phyloP scores from a whole-genome alignment of 2,113 vertebrate species.

The Cisticola juncidis region DNA sequence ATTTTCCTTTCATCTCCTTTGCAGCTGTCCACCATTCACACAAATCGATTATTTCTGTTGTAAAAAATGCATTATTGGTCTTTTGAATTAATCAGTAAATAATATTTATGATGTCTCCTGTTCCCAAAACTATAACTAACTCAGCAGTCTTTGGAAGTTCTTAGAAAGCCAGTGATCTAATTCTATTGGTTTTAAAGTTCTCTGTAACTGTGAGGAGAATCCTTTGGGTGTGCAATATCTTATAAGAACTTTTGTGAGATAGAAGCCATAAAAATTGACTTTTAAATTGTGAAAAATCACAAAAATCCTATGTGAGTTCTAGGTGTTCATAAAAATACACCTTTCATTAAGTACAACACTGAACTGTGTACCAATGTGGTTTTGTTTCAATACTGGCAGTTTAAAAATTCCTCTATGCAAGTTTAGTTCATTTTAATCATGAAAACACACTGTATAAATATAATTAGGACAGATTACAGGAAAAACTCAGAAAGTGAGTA shows the following conservation, averaged over 20 bases:
- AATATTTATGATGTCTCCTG: background rate
- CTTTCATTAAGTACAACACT: background rate
- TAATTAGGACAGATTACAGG: background rate
- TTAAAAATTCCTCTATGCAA: background rate
- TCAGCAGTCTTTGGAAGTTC: background rate
- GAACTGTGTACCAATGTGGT: background rate
- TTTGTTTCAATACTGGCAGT: background rate
- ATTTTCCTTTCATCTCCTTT: conserved; percentile 32
- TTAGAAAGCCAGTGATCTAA: background rate
- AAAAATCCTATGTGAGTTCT: background rate
- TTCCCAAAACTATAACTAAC: background rate
- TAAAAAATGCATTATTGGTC: background rate
- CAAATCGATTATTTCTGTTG: background rate
- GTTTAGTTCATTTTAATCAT: background rate
- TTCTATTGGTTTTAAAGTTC: background rate
- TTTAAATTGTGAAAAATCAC: background rate
- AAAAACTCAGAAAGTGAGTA: conserved; percentile 15
- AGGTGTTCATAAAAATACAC: background rate
- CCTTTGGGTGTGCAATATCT: background rate
- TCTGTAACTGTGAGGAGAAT: background rate
- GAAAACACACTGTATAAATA: background rate
- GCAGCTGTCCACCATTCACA: background rate
- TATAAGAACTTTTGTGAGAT: background rate
- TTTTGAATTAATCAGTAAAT: background rate
- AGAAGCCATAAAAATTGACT: background rate